Evolutionary conservation across 2,888 invertebrate genomes (phyloP), one percentile per base, ranked within the genome.

Genomic region (Nebria brevicollis): DNA sequence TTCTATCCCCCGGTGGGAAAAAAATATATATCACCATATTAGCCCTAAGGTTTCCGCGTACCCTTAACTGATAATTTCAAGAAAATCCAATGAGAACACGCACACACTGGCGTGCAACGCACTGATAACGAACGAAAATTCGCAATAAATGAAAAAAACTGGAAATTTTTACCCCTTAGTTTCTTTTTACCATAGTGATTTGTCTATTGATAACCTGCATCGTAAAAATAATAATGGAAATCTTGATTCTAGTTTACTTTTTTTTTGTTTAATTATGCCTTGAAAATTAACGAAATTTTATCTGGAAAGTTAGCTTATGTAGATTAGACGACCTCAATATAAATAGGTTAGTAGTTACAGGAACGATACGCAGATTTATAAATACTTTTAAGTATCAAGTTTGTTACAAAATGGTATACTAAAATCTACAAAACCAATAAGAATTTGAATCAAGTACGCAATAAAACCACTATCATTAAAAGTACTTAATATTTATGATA

Each of bases 71-170:
- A 68, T 68, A 68, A 68, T 68, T 68, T 68, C 7, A 68, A 68
- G 68, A 68, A 34, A 68, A 68, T 25, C 68, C 20, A 20, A 68
- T 26, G 68, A 4, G 26, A 20, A 25, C 68, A 68, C 68, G 68
- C 68, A 68, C 68, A 68, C 26, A 26, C 68, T 68, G 54, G 68
- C 68, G 68, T 68, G 68, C 68, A 68, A 68, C 68, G 26, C 26
- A 26, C 68, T 68, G 68, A 68, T 68, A 68, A 68, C 68, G 15
- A n/a, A 68, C 20, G 20, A 68, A 26, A 68, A 68, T 68, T 68
- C 68, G 68, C 68, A 68, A 20, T 68, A 68, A 68, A 68, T 26
- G 20, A 25, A 68, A 68, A 20, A 20, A 20, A 20, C 8, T 68
- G 68, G 68, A 26, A 25, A 26, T n/a, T 10, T 54, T 54, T 8